A percentile compares a stretch with the other conserved stretches of the same genome.
phyloP scores from a whole-genome alignment of 2,797 vertebrate genomes.

The Ficedula albicollis region DNA sequence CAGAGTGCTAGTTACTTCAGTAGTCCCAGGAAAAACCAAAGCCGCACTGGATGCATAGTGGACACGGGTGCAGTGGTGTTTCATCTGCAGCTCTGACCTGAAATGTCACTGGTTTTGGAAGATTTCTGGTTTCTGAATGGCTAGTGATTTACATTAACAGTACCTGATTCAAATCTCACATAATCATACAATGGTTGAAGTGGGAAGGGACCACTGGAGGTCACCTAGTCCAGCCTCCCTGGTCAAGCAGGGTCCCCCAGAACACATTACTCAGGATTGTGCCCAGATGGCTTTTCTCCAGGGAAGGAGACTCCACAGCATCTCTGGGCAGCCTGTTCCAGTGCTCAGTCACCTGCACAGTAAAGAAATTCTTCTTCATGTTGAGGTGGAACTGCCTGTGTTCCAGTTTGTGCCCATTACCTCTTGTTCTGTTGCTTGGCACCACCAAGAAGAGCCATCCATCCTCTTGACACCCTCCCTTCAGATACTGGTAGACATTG shows the following conservation, averaged over 20 bases:
- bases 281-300: background rate
- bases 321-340: background rate
- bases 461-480: background rate
- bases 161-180: background rate
- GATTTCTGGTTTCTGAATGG: background rate
- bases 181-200: background rate
- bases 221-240: background rate
- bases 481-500: background rate
- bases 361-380: background rate
- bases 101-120: background rate
- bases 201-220: background rate
- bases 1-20: background rate
- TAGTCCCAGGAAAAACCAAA: background rate
- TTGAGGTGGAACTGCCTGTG: background rate
- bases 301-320: background rate
- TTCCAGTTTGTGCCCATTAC: background rate
- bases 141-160: background rate
- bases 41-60: background rate
- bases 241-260: background rate
- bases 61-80: rapidly evolving
- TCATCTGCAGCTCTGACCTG: background rate
- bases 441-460: background rate
- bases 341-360: background rate
- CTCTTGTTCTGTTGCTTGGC: background rate
- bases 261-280: background rate